phyloP scores from a whole-genome alignment of 2,888 invertebrate genomes.

The Elysia crispata region DNA sequence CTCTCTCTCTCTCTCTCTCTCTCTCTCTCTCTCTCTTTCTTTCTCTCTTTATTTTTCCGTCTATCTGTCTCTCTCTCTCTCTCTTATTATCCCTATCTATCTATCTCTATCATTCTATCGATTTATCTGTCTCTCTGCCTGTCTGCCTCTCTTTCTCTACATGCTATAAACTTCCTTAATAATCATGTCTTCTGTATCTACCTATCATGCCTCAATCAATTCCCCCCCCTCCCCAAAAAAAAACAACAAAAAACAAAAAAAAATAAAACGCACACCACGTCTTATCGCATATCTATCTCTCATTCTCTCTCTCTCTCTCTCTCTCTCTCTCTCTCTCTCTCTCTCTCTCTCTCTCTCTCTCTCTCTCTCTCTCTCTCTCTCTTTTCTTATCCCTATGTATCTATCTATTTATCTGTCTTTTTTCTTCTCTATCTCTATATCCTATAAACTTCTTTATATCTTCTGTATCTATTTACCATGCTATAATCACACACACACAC shows the following conservation, averaged over 20 bases:
- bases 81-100: not conserved
- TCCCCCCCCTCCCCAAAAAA: too few relatives aligned
- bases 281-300: not conserved
- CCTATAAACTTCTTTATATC: too few relatives aligned
- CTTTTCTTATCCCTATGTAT: constrained; percentile 5
- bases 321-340: constrained; percentile 30
- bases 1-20: constrained; percentile 25
- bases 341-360: constrained; percentile 15
- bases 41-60: not conserved
- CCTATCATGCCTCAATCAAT: too few relatives aligned
- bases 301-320: constrained; percentile 14
- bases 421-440: not conserved
- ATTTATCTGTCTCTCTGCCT: not conserved
- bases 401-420: constrained; percentile 20
- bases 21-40: not conserved
- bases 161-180: too few relatives aligned
- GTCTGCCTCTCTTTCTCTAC: not conserved
- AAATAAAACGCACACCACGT: not conserved
- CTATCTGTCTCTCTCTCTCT: not conserved
- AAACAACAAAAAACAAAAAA: too few relatives aligned
- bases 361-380: constrained; percentile 18
- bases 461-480: too few relatives aligned
- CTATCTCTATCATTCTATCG: not conserved
- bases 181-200: too few relatives aligned
- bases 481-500: too few relatives aligned